Evolutionary conservation across 1,140 invertebrate genomes (phyloP).

Genomic region (Acromyrmex charruanus): DNA sequence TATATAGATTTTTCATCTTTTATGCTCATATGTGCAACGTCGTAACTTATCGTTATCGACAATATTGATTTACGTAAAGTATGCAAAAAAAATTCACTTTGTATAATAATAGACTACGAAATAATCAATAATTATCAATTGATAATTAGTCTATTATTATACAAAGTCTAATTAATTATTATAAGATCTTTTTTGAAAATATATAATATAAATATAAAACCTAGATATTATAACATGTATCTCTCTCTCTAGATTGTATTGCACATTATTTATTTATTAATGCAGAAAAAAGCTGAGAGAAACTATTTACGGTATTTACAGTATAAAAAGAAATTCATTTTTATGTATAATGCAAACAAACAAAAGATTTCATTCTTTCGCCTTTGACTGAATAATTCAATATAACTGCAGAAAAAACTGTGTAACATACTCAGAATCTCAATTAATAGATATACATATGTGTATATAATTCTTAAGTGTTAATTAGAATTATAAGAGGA

Average conservation of each 20-base stretch:
- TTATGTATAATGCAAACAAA: neutral
- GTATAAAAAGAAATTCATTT: slow-evolving; percentile 9
- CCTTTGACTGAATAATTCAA: neutral
- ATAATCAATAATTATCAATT: neutral
- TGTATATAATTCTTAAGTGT: neutral
- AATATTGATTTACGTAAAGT: neutral
- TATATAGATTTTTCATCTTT: neutral
- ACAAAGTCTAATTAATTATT: neutral
- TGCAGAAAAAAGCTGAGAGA: neutral
- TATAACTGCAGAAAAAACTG: neutral
- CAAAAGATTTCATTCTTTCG: neutral
- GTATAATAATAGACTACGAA: neutral
- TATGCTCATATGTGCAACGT: neutral
- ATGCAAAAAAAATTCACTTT: neutral
- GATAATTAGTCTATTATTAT: too few species aligned
- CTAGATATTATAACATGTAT: too few species aligned
- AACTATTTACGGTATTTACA: too few species aligned
- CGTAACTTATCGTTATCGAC: neutral
- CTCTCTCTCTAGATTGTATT: neutral
- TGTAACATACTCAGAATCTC: slow-evolving; percentile 19
- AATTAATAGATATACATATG: neutral
- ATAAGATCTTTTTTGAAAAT: neutral
- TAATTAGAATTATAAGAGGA: neutral
- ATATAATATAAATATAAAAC: neutral
- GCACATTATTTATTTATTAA: neutral